phyloP scores from a whole-genome alignment of 1,140 invertebrate species.

The Asbolus verrucosus region DNA sequence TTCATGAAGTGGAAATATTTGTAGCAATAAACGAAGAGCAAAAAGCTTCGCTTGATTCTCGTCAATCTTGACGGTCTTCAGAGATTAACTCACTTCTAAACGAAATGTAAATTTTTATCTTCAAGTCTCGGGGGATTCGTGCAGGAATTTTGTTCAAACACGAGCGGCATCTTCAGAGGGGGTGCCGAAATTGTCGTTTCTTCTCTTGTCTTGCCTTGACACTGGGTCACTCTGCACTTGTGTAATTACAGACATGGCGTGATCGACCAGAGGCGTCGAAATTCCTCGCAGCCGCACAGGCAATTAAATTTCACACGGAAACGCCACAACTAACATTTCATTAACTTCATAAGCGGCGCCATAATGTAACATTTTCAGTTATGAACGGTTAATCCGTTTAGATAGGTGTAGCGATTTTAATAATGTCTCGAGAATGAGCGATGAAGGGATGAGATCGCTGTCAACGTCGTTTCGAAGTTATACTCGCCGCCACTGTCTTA shows the following conservation, averaged over 20 bases:
- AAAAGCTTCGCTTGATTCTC: too few relatives aligned
- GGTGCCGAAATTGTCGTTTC: too few relatives aligned
- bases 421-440: conserved; percentile 19
- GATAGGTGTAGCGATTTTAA: conserved; percentile 13
- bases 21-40: too few relatives aligned
- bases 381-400: conserved; percentile 18
- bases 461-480: neutral
- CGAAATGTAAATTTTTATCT: neutral
- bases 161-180: too few relatives aligned
- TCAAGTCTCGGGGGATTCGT: too few relatives aligned
- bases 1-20: too few relatives aligned
- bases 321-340: conserved; percentile 29
- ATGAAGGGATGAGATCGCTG: conserved; percentile 25
- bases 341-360: conserved; percentile 27
- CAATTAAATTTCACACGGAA: conserved; percentile 39
- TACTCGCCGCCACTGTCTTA: too few relatives aligned
- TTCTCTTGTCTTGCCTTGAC: too few relatives aligned
- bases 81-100: neutral
- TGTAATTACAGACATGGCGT: too few relatives aligned
- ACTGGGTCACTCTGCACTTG: too few relatives aligned
- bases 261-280: conserved; percentile 39
- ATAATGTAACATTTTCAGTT: conserved; percentile 14
- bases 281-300: conserved; percentile 20
- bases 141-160: too few relatives aligned
- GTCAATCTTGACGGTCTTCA: too few relatives aligned